phyloP scores from a whole-genome alignment of 2,888 invertebrate species.

The Cryptus armator region DNA sequence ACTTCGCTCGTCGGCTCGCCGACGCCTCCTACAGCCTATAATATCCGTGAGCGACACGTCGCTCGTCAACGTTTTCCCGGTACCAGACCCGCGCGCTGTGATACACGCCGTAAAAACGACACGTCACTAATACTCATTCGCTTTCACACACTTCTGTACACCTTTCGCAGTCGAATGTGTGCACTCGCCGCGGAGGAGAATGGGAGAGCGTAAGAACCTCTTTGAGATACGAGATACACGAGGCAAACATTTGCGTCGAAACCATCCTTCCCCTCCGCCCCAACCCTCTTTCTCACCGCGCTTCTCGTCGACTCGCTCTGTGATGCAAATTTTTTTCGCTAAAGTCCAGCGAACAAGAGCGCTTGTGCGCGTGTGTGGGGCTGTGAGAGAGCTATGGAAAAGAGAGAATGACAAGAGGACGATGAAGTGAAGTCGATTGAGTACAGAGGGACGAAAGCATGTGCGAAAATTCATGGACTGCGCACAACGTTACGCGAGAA shows the following conservation, averaged over 20 bases:
- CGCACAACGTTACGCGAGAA: not conserved
- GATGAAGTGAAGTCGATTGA: conserved; percentile 22
- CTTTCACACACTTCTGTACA: conserved; percentile 4
- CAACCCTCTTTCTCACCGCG: not conserved
- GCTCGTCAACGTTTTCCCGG: not conserved
- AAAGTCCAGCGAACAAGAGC: conserved; percentile 18
- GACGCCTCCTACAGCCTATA: not conserved
- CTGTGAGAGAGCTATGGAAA: not conserved
- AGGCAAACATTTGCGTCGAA: conserved; percentile 46
- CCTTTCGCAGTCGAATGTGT: conserved; percentile 27
- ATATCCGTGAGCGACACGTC: not conserved
- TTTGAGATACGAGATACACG: conserved; percentile 34
- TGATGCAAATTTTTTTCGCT: conserved; percentile 53
- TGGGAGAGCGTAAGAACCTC: conserved; percentile 29
- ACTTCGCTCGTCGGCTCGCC: conserved; percentile 6
- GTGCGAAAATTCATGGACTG: conserved; percentile 2
- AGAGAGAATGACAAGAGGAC: conserved; percentile 1
- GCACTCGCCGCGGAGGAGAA: not conserved
- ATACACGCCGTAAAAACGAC: not conserved
- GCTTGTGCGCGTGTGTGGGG: not conserved
- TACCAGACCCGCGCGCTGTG: not conserved
- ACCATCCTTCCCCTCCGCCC: not conserved
- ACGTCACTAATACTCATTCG: not conserved
- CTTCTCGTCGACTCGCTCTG: conserved; percentile 19
- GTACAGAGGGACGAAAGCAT: not conserved